Conservation (phyloP, 1,140 invertebrate species). For the Vanessa atalanta region DNA sequence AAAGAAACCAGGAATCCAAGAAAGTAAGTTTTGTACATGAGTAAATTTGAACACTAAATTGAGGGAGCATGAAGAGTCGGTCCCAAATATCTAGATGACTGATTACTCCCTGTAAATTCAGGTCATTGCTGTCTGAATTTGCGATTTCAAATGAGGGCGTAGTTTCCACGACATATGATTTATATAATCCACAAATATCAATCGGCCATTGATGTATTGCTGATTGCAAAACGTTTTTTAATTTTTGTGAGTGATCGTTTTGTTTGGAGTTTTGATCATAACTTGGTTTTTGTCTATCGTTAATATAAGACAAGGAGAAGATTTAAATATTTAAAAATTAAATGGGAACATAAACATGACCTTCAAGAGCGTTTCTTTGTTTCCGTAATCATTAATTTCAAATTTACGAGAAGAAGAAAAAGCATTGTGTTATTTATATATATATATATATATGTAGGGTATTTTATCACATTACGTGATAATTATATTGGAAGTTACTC, state of each 20-base stretch:
- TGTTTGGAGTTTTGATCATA: neutral
- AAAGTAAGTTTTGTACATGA: neutral
- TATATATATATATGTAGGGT: too few species aligned
- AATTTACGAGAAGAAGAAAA: too few species aligned
- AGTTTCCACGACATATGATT: conserved; percentile 20
- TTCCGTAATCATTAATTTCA: too few species aligned
- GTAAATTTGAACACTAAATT: neutral
- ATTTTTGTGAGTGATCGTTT: neutral
- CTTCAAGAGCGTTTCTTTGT: too few species aligned
- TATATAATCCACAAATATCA: conserved; percentile 20
- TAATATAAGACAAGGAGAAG: neutral
- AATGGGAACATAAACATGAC: too few species aligned
- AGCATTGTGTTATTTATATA: too few species aligned
- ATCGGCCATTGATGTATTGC: conserved; percentile 7
- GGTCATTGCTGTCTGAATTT: conserved; percentile 34
- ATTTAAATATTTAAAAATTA: too few species aligned
- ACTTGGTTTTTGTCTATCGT: neutral
- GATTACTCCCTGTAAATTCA: conserved; percentile 36
- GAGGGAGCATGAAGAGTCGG: conserved; percentile 15
- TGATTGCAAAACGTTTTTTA: conserved; percentile 1
- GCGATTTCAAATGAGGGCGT: conserved; percentile 29
- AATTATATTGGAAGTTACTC: too few species aligned
- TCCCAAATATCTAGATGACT: conserved; percentile 35
- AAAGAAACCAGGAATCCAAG: too few species aligned
- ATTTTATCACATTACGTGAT: too few species aligned